Conservation (phyloP, 2,113 vertebrate genomes). For the Gallinago jamesoni region DNA sequence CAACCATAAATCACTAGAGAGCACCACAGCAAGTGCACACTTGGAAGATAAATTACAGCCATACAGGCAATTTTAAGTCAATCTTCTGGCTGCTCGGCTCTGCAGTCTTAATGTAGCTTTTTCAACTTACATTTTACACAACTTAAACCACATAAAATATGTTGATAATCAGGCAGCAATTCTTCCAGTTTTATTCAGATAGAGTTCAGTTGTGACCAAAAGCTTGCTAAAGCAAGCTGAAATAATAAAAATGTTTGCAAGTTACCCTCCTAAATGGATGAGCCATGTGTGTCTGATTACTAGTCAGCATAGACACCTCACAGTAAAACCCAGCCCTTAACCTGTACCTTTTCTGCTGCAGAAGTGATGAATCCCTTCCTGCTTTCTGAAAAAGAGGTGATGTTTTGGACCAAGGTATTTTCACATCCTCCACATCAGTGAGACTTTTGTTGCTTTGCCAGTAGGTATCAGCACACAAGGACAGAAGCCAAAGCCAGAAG, state of each 20-base stretch:
- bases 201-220: neutral
- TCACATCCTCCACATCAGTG: accelerated
- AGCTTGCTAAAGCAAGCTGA: neutral
- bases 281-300: neutral
- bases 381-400: neutral
- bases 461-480: accelerated
- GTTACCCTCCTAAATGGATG: neutral
- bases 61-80: neutral
- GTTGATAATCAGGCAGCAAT: neutral
- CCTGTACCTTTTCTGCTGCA: neutral
- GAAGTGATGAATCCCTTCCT: neutral
- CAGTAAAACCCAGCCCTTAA: neutral
- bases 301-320: neutral
- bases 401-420: neutral
- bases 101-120: neutral
- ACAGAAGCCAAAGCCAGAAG: neutral
- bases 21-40: neutral
- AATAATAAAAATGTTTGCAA: neutral
- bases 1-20: neutral
- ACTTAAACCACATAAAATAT: neutral
- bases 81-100: neutral
- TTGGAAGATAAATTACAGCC: neutral
- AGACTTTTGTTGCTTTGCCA: neutral
- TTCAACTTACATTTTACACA: neutral
- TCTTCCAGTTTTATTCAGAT: neutral